Evolutionary conservation across 2,797 vertebrate genomes (phyloP), one percentile per base, ranked within the genome.

Genomic region (Miopithecus talapoin): DNA sequence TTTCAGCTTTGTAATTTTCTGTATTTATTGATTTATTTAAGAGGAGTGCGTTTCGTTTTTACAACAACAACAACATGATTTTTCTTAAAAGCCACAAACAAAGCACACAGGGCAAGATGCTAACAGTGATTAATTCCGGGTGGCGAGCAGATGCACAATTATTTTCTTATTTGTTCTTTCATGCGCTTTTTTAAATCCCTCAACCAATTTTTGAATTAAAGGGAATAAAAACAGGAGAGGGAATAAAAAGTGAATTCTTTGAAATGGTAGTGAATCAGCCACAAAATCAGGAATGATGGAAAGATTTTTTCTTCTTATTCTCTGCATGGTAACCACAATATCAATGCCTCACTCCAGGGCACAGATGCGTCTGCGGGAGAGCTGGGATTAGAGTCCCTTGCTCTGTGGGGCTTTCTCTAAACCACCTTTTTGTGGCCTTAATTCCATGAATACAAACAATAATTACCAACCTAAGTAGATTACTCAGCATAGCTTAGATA

Each of bases 401-500:
- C 97, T 94, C 94, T 0, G 28, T 8, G 43, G 89, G 96, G 85
- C 86, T 95, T 96, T 93, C 91, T 86, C 96, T 93, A 94, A 97
- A 88, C 90, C 91, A 91, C 95, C 97, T 91, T 95, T 95, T 46
- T 91, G 85, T 85, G 91, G 90, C 90, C 83, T 93, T 97, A 96
- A 98, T 97, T 96, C 96, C 61, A 1, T 13, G 30, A 97, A 97
- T 87, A 78, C 96, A 98, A 98, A 98, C 97, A 98, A 95, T 98
- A 96, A 98, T 98, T 97, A 97, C 90, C 95, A 94, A 75, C 94
- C 96, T 97, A 96, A 98, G 88, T 41, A 95, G 97, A 97, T 98
- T 97, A 96, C 92, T 94, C 92, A 68, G 88, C 86, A 43, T 21
- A 50, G 94, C 90, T 95, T 24, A 93, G 91, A 50, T 4, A 53